These are phyloP conservation scores for Sinhomidia bicolor DNA, from an alignment of 2,888 invertebrate genomes.

Conservation along the genomic window DNA sequence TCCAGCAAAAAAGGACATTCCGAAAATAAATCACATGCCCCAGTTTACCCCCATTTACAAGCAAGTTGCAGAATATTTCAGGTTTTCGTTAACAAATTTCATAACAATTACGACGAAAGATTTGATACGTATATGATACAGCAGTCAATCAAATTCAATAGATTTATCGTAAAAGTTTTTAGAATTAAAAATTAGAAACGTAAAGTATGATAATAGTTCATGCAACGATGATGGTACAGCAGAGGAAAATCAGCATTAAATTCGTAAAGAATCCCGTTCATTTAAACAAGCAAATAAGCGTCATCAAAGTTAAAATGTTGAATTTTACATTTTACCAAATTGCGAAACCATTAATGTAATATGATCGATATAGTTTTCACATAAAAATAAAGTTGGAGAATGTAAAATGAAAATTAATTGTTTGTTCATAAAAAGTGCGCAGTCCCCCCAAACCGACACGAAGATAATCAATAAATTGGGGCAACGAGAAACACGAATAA, in stretches of 20 bases:
- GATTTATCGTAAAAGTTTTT: background rate
- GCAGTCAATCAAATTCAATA: constrained; percentile 19
- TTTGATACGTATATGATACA: background rate
- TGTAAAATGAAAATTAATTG: background rate
- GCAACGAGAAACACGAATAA: constrained; percentile 32
- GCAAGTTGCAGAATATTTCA: background rate
- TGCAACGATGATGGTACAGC: constrained; percentile 19
- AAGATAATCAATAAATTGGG: background rate
- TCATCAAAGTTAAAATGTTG: background rate
- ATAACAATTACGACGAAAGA: background rate
- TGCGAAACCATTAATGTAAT: background rate
- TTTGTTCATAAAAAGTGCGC: too few relatives aligned
- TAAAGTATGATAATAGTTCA: too few relatives aligned
- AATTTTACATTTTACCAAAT: background rate
- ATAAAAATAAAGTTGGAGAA: too few relatives aligned
- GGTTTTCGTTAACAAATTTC: constrained; percentile 18
- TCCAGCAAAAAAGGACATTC: background rate
- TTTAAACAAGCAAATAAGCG: constrained; percentile 14
- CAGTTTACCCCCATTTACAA: constrained; percentile 1
- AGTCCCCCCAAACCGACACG: background rate
- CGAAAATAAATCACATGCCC: constrained; percentile 14
- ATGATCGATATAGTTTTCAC: background rate
- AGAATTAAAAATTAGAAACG: background rate
- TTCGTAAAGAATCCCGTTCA: background rate
- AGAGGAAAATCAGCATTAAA: background rate